A percentile compares a stretch with the other conserved stretches of the same genome.
Evolutionary conservation across 2,888 invertebrate genomes (phyloP).

Genomic region (Eupithecia abbreviata): DNA sequence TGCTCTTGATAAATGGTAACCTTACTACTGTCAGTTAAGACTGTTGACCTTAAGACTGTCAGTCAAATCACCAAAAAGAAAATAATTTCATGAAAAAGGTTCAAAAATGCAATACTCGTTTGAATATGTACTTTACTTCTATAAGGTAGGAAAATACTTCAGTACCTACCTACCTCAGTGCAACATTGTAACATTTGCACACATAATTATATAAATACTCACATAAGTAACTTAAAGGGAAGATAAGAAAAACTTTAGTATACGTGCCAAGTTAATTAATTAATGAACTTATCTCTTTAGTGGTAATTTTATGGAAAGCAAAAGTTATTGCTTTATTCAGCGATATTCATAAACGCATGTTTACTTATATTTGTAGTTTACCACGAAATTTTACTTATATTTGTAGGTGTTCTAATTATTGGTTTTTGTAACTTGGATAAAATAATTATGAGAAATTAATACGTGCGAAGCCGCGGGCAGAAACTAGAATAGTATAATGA

Average conservation of each 20-base stretch:
- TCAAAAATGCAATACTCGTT: background rate
- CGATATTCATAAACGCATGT: constrained; percentile 38
- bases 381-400: background rate
- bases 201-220: background rate
- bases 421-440: background rate
- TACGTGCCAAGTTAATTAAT: constrained; percentile 17
- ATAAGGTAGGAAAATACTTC: background rate
- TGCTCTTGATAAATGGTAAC: too few species aligned
- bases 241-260: background rate
- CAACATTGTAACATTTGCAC: background rate
- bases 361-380: background rate
- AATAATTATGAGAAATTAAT: background rate
- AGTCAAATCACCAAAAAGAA: too few species aligned
- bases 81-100: too few species aligned
- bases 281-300: constrained; percentile 29
- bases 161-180: background rate
- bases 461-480: background rate
- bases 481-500: background rate
- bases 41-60: too few species aligned
- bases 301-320: constrained; percentile 43
- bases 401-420: background rate
- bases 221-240: background rate
- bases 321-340: constrained; percentile 43
- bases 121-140: background rate
- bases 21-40: too few species aligned